Percentiles rank a stretch among this genome's conserved stretches.
Evolutionary conservation across 2,888 invertebrate species (phyloP).

Genomic region (Frankliniella fusca): DNA sequence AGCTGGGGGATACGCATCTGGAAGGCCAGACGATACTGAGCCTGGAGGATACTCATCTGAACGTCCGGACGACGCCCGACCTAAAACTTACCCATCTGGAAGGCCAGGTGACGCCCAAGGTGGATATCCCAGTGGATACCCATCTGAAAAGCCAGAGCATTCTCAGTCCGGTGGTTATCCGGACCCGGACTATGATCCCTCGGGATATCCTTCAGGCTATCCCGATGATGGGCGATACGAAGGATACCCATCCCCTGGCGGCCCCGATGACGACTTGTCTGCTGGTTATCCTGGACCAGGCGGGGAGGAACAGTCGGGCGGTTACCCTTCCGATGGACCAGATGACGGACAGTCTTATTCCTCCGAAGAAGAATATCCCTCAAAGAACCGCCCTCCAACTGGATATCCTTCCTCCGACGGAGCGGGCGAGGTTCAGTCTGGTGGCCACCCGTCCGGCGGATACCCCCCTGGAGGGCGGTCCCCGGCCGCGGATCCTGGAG

Average conservation of each 20-base stretch:
- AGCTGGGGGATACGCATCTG: not conserved
- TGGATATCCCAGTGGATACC: not conserved
- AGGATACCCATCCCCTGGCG: not conserved
- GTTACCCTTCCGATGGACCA: not conserved
- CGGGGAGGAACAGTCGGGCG: not conserved
- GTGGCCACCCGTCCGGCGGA: not conserved
- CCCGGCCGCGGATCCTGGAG: not conserved
- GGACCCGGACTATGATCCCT: not conserved
- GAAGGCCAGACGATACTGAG: not conserved
- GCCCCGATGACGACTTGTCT: not conserved
- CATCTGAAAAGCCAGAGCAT: not conserved
- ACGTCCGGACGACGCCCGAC: not conserved
- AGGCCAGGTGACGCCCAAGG: not conserved
- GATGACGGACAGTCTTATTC: no score
- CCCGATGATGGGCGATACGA: not conserved
- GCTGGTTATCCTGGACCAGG: not conserved
- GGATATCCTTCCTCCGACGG: no score
- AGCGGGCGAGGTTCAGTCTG: no score
- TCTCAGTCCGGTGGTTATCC: not conserved
- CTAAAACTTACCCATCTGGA: not conserved
- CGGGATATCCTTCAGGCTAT: not conserved
- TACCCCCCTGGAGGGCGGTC: not conserved
- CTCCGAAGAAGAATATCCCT: no score
- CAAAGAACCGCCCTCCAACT: no score
- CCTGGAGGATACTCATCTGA: not conserved